Conservation (phyloP, 2,113 vertebrate genomes). For the Ageneiosus marmoratus region DNA sequence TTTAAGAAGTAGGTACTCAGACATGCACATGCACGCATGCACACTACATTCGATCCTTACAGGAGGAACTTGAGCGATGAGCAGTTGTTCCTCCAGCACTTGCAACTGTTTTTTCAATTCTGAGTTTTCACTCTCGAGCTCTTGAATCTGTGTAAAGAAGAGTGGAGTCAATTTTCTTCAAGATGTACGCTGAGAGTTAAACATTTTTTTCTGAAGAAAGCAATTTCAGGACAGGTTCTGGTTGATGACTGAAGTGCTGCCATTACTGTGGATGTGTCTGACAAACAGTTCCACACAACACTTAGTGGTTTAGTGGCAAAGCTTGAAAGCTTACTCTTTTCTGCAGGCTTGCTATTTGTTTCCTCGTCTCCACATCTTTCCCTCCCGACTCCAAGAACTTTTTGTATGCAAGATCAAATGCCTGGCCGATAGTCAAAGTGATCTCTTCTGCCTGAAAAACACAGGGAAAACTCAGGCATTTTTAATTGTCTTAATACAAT, state of each 20-base stretch:
- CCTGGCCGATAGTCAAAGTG: slow-evolving; percentile 97
- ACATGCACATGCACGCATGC: neutral
- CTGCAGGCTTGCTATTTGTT: slow-evolving; percentile 93
- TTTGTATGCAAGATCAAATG: slow-evolving; percentile 97
- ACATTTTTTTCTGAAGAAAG: neutral
- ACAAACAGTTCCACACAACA: neutral
- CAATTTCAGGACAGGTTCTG: neutral
- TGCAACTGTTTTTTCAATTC: slow-evolving; percentile 95
- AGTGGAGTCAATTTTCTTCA: neutral
- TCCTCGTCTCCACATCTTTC: slow-evolving; percentile 97
- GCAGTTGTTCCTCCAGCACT: slow-evolving; percentile 89
- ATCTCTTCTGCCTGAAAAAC: slow-evolving; percentile 89
- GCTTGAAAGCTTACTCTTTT: slow-evolving; percentile 82
- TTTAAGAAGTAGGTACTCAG: neutral
- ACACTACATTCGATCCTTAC: slow-evolving; percentile 72
- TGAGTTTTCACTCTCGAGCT: slow-evolving; percentile 92
- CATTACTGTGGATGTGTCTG: neutral
- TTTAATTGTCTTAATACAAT: neutral
- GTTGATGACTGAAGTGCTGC: neutral
- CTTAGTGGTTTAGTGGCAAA: neutral
- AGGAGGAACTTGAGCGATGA: slow-evolving; percentile 82
- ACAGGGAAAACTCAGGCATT: neutral
- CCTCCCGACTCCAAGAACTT: slow-evolving; percentile 98
- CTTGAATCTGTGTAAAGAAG: slow-evolving; percentile 87
- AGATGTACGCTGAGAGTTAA: neutral